Evolutionary conservation across 1,140 invertebrate species (phyloP), one percentile per base, ranked within the genome.

Genomic region (Tachypleus tridentatus): DNA sequence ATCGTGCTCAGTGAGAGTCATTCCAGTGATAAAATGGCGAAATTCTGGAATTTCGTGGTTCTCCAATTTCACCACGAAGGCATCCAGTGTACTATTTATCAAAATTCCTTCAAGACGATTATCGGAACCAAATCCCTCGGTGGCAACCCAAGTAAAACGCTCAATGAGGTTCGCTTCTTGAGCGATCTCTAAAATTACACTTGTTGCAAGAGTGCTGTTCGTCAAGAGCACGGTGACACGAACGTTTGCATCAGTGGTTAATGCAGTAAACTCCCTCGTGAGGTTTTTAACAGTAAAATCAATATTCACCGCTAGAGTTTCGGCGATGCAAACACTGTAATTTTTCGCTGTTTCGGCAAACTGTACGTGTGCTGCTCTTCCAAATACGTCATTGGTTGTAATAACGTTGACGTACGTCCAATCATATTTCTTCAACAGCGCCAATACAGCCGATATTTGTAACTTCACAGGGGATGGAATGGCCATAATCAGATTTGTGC

Each of bases 41-140:
- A 78, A 76, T 47, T 74, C 73, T 50, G 76, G 76, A 10, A 79
- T 64, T 67, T 78, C 77, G 29, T 77, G 74, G 7, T 76, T 77
- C 64, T 79, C 77, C 5, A 79, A 59, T 58, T 73, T 71, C 4
- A 69, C 61, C 6, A 70, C 72, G 4, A 74, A 67, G 4, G 68
- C 69, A 49, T 72, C 70, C 29, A 71, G 67, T 6, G 67, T 64
- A 3, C 68, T 64, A 58, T 71, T 72, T 66, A 76, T 74, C 51
- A 80, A 71, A n/a, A 72, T 76, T 5, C 78, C 64, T 4, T 75
- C 72, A 7, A 63, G 49, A 0, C 51, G n/a, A 5, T 60, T 49
- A 29, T 69, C 62, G 6, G 59, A 64, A 1, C 60, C 64, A 64
- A 64, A 69, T 7, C 61, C 63, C 9, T 69, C 68, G 4, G 62